Evolutionary conservation across 2,888 invertebrate species (phyloP), one percentile per base, ranked within the genome.

Genomic region (Macroteleia sp.): DNA sequence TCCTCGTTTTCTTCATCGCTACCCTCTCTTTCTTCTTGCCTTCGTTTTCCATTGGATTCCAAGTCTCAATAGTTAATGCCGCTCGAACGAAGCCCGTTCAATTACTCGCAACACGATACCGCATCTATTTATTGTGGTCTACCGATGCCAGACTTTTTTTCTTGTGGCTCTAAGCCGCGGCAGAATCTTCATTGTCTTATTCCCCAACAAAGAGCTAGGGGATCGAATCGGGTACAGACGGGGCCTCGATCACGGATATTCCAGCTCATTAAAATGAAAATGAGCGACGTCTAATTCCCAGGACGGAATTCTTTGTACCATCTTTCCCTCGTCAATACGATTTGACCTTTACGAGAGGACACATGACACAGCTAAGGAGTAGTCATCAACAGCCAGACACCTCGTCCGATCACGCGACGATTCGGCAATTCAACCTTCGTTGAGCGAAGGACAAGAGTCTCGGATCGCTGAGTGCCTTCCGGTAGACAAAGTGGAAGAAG

Each of bases 101-200:
- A 88, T 88, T 88, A 88, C 87, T 87, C 84, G 86, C 85, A 87
- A 88, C 87, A 86, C 85, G 87, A 88, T 88, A 88, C 83, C 86
- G 80, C 82, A 81, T 86, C 85, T 87, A 87, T 88, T 88, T 87
- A 88, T 88, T 87, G 88, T 85, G 86, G 86, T 87, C 83, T 83
- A 84, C 83, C 83, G 78, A 85, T 78, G 81, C 59, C 81, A 76
- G 75, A 76, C 69, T 76, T 61, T 66, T 79, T 66, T 79, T 79
- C 66, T 42, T 67, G 44, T 50, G 73, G 52, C 52, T 73, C 56
- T 39, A 56, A 64, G 61, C 67, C 34, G 48, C 32, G 30, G 54
- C 62, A 57, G 57, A 67, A 71, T 64, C 57, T 71, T 77, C 54
- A 77, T 77, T 77, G 70, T 77, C 64, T 67, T 66, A 61, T 42